phyloP scores from a whole-genome alignment of 2,113 vertebrate species.

The Laticauda laticaudata region DNA sequence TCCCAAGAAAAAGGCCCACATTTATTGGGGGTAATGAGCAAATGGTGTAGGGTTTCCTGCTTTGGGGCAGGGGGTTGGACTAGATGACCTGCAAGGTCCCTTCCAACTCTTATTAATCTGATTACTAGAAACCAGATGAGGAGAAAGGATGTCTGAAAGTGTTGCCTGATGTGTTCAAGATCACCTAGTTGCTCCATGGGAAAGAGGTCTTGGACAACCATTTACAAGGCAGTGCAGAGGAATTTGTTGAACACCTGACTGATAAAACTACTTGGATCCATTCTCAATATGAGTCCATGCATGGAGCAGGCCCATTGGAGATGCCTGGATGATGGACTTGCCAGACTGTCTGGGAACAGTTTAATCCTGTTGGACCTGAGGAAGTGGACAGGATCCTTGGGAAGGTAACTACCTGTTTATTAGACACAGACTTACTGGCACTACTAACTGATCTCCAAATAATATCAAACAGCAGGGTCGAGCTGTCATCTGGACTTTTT shows the following conservation, averaged over 20 bases:
- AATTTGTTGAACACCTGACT: not conserved
- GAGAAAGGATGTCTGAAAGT: not conserved
- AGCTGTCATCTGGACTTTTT: not conserved
- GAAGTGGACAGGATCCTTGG: not conserved
- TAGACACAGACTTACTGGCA: not conserved
- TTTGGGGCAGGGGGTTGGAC: no score
- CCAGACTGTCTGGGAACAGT: not conserved
- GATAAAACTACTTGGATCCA: not conserved
- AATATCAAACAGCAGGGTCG: not conserved
- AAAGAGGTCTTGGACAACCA: not conserved
- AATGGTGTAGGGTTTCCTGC: no score
- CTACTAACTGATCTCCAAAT: not conserved
- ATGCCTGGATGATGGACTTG: not conserved
- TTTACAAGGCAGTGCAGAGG: not conserved
- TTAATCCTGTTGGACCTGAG: not conserved
- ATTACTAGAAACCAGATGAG: not conserved
- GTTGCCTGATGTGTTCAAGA: not conserved
- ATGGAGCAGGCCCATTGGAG: not conserved
- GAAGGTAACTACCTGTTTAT: not conserved
- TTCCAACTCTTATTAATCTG: no score
- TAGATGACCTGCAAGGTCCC: no score
- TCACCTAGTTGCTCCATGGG: not conserved
- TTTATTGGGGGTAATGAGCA: not conserved
- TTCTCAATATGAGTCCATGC: not conserved
- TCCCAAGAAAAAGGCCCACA: not conserved